A percentile compares a stretch with the other conserved stretches of the same genome.
These are phyloP conservation scores for Temnothorax longispinosus DNA, from an alignment of 1,140 invertebrate species.

Conservation along the genomic window DNA sequence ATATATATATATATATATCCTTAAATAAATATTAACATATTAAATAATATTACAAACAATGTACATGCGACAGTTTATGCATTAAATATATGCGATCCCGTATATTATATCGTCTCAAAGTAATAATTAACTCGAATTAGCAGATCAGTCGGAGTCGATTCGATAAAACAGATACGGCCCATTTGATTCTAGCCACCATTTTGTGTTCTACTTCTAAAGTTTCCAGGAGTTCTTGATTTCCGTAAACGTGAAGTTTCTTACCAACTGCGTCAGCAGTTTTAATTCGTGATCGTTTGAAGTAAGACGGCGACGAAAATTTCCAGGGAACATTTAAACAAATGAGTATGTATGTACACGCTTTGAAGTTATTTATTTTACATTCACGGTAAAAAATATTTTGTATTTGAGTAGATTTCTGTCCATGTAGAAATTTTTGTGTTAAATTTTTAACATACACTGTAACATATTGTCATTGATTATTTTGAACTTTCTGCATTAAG, in stretches of 20 bases:
- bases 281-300: conserved; percentile 3
- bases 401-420: too few species aligned
- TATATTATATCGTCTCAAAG: not conserved
- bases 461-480: too few species aligned
- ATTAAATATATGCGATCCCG: not conserved
- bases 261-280: conserved; percentile 1
- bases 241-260: conserved; percentile 21
- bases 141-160: not conserved
- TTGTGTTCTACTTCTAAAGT: conserved; percentile 18
- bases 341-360: not conserved
- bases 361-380: not conserved
- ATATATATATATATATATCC: too few species aligned
- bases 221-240: conserved; percentile 5
- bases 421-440: too few species aligned
- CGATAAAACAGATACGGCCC: not conserved
- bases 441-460: too few species aligned
- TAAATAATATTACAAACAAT: not conserved
- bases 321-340: not conserved
- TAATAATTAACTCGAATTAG: not conserved
- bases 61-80: not conserved
- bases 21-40: not conserved
- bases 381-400: too few species aligned
- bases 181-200: conserved; percentile 18
- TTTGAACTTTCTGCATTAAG: too few species aligned
- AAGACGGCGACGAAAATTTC: not conserved